Percentiles rank a stretch among this genome's conserved stretches.
phyloP scores from a whole-genome alignment of 2,113 vertebrate species.

The Oncorhynchus keta region DNA sequence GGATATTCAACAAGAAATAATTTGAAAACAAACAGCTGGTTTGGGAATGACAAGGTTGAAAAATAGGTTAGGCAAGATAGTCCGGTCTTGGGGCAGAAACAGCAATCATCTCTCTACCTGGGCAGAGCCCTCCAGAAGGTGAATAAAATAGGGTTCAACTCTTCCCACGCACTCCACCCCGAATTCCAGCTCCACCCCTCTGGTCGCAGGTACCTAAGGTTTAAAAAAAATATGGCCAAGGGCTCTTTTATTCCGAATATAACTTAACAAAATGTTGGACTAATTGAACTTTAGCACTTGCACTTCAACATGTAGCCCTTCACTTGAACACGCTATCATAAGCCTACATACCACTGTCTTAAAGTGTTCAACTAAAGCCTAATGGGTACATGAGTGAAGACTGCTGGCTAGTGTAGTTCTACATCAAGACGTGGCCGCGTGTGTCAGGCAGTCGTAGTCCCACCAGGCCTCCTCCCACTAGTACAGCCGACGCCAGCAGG shows the following conservation, averaged over 20 bases:
- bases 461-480: constrained; percentile 90
- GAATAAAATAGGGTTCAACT: too few relatives aligned
- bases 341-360: not conserved
- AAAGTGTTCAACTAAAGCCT: not conserved
- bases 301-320: too few relatives aligned
- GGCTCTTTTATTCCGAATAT: too few relatives aligned
- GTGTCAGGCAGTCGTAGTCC: constrained; percentile 92
- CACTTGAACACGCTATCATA: too few relatives aligned
- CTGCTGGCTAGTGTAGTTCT: constrained; percentile 43
- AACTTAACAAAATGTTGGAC: too few relatives aligned
- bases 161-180: too few relatives aligned
- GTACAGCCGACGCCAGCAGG: constrained; percentile 87
- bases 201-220: too few relatives aligned
- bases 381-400: not conserved
- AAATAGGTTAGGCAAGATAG: not conserved
- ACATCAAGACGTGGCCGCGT: constrained; percentile 92
- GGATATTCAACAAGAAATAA: not conserved
- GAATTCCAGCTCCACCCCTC: too few relatives aligned
- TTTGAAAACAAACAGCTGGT: too few relatives aligned
- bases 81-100: not conserved
- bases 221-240: too few relatives aligned
- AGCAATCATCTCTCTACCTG: not conserved
- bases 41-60: not conserved
- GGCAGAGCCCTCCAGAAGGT: too few relatives aligned
- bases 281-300: too few relatives aligned